phyloP scores from a whole-genome alignment of 2,113 vertebrate genomes.

The Donacobius atricapilla region DNA sequence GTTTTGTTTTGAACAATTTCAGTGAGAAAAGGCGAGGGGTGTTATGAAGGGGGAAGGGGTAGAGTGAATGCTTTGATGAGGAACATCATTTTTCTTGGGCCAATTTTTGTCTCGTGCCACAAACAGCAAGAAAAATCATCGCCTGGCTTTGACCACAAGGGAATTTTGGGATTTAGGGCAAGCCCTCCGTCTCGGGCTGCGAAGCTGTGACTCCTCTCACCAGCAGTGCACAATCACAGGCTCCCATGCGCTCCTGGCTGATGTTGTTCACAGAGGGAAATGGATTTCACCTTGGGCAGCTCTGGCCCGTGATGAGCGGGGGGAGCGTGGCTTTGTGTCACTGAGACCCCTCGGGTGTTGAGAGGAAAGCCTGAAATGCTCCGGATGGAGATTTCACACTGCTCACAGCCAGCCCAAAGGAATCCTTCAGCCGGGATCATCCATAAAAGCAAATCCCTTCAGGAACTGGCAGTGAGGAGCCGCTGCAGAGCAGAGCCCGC shows the following conservation, averaged over 20 bases:
- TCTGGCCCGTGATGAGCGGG: accelerated
- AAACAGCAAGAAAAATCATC: neutral
- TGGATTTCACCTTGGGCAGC: neutral
- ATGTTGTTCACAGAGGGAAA: neutral
- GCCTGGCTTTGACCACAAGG: neutral
- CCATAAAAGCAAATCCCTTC: neutral
- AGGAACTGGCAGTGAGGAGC: neutral
- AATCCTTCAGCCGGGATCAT: neutral
- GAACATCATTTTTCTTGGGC: neutral
- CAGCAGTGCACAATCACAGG: neutral
- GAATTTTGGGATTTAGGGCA: neutral
- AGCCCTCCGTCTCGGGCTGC: neutral
- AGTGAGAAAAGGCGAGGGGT: neutral
- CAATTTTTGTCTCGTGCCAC: accelerated
- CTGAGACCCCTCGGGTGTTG: accelerated
- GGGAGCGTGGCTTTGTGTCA: neutral
- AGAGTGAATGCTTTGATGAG: neutral
- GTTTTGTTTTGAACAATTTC: neutral
- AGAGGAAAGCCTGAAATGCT: neutral
- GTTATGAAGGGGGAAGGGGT: neutral
- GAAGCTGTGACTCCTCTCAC: neutral
- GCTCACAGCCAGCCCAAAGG: neutral
- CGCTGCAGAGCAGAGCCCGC: accelerated
- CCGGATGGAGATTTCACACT: neutral
- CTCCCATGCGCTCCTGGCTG: neutral